These are phyloP conservation scores for Diogma glabrata DNA, from an alignment of 2,888 invertebrate species.

Conservation along the genomic window DNA sequence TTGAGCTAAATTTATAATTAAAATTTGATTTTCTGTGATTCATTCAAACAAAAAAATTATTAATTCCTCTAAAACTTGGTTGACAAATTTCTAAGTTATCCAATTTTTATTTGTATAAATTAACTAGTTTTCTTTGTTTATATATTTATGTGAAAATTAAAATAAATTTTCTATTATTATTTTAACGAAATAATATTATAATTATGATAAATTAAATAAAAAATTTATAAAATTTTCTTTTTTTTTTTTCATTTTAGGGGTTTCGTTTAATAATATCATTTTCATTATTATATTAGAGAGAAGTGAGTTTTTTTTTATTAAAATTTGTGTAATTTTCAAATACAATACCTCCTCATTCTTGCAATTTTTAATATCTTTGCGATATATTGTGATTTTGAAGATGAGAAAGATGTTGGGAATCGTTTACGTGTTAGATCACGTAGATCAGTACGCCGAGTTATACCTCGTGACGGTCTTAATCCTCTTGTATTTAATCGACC, in stretches of 20 bases:
- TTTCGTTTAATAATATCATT: not conserved
- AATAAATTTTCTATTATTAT: too few species aligned
- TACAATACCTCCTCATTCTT: slow-evolving; percentile 35
- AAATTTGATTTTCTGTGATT: too few species aligned
- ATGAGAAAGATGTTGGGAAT: slow-evolving; percentile 31
- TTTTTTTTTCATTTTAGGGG: not conserved
- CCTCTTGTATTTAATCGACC: slow-evolving; percentile 20
- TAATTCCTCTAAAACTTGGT: too few species aligned
- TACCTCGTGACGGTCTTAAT: slow-evolving; percentile 24
- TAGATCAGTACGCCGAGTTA: slow-evolving; percentile 24
- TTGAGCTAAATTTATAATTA: slow-evolving; percentile 10
- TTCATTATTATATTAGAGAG: slow-evolving; percentile 10
- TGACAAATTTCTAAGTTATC: too few species aligned
- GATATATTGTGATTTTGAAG: slow-evolving; percentile 35
- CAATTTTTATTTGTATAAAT: too few species aligned
- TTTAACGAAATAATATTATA: too few species aligned
- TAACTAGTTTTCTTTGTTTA: too few species aligned
- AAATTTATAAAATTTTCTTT: too few species aligned
- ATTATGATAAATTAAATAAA: too few species aligned
- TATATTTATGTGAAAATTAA: too few species aligned
- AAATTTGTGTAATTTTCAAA: slow-evolving; percentile 12
- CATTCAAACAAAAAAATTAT: too few species aligned
- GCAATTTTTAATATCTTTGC: slow-evolving; percentile 34
- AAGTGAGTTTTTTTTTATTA: slow-evolving; percentile 15
- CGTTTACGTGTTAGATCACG: slow-evolving; percentile 16